These are phyloP conservation scores for Erebia epiphron DNA, from an alignment of 2,888 invertebrate genomes.

Conservation along the genomic window DNA sequence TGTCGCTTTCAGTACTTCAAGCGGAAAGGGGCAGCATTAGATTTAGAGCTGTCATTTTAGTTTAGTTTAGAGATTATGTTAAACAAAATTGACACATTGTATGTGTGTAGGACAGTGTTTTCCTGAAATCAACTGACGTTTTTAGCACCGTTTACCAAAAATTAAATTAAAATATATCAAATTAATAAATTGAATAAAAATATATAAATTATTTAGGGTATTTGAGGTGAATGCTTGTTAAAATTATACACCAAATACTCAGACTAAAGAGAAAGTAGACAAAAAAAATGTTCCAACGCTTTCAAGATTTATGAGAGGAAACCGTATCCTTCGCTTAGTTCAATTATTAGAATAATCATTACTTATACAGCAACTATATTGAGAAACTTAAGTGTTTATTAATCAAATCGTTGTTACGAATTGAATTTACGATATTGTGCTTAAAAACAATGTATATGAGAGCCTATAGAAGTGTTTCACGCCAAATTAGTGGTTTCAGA, in stretches of 20 bases:
- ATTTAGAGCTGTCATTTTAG: no score
- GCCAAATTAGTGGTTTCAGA: background rate
- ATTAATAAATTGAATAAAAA: no score
- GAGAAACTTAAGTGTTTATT: background rate
- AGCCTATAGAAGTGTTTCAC: background rate
- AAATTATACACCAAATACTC: background rate
- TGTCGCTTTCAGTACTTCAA: no score
- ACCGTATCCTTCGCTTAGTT: conserved; percentile 35
- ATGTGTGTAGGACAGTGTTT: no score
- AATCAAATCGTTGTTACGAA: background rate
- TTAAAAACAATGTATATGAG: background rate
- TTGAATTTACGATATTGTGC: background rate
- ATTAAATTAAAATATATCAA: no score
- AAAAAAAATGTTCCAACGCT: conserved; percentile 10
- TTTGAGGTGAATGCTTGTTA: no score
- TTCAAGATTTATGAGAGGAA: conserved; percentile 24
- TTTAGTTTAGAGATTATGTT: no score
- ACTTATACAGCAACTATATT: background rate
- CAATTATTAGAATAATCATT: conserved; percentile 34
- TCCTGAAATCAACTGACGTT: no score
- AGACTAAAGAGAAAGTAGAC: background rate
- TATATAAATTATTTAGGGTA: no score
- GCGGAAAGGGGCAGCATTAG: no score
- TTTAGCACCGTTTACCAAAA: no score
- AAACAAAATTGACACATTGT: no score